phyloP scores from a whole-genome alignment of 2,888 invertebrate species.

The Philaethria dido region DNA sequence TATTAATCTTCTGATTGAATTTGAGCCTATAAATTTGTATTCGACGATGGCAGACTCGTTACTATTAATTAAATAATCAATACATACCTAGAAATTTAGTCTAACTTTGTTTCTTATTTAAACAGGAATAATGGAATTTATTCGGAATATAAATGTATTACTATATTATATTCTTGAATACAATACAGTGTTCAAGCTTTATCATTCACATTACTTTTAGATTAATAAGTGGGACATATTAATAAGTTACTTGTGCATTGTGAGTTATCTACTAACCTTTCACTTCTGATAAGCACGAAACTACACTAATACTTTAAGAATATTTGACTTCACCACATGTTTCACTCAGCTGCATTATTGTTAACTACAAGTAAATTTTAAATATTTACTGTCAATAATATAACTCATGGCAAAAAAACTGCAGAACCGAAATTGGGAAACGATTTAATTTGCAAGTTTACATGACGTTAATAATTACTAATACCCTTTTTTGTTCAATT shows the following conservation, averaged over 20 bases:
- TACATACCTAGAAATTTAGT: neutral
- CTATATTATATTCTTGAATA: neutral
- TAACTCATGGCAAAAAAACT: neutral
- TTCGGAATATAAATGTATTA: neutral
- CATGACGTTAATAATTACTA: neutral
- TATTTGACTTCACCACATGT: neutral
- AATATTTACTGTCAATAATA: neutral
- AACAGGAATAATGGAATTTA: neutral
- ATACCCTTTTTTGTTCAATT: neutral
- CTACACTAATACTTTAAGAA: slow-evolving; percentile 1
- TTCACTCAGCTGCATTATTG: neutral
- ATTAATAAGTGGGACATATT: neutral
- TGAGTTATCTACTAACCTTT: slow-evolving; percentile 51
- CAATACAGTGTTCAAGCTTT: neutral
- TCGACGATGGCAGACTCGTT: slow-evolving; percentile 18
- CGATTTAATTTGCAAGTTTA: neutral
- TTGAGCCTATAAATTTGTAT: slow-evolving; percentile 30
- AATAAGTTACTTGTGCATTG: slow-evolving; percentile 36
- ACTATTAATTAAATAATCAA: slow-evolving; percentile 30
- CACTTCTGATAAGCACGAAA: slow-evolving; percentile 42
- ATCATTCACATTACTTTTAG: neutral
- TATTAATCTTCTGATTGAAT: slow-evolving; percentile 35
- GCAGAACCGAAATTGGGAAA: neutral
- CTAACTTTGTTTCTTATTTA: neutral
- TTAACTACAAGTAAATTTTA: neutral